phyloP scores from a whole-genome alignment of 2,888 invertebrate species.

The Cryptops parisi region DNA sequence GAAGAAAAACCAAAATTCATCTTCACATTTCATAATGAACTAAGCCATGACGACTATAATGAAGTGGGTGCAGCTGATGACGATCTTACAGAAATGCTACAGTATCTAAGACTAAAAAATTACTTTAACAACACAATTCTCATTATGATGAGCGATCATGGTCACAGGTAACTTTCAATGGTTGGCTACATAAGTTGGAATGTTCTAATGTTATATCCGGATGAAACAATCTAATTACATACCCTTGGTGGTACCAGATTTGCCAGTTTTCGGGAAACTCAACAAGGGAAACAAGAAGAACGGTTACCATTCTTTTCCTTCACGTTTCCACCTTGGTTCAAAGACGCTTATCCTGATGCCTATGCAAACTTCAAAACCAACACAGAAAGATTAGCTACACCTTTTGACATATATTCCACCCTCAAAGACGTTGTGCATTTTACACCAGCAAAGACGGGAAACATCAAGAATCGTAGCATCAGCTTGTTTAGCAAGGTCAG shows the following conservation, averaged over 20 bases:
- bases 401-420: conserved; percentile 77
- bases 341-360: conserved; percentile 42
- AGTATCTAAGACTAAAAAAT: conserved; percentile 42
- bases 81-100: conserved; percentile 44
- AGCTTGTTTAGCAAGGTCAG: conserved; percentile 25
- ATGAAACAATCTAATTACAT: too few species aligned
- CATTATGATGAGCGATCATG: too few species aligned
- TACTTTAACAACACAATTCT: conserved; percentile 63
- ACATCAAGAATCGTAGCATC: conserved; percentile 24
- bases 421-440: conserved; percentile 49
- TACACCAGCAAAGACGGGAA: conserved; percentile 20
- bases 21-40: conserved; percentile 76
- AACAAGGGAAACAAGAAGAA: conserved; percentile 86
- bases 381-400: conserved; percentile 55
- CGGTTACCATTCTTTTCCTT: conserved; percentile 74
- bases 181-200: too few species aligned
- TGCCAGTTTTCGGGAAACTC: conserved; percentile 60
- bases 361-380: conserved; percentile 46
- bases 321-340: conserved; percentile 55
- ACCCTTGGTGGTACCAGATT: conserved; percentile 86
- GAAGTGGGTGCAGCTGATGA: conserved; percentile 60
- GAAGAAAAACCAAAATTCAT: conserved; percentile 56
- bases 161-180: conserved; percentile 89
- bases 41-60: conserved; percentile 76
- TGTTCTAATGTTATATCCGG: too few species aligned